A percentile compares a stretch with the other conserved stretches of the same genome.
Conservation (phyloP, 2,888 invertebrate species). For the Lycophotia porphyrea region DNA sequence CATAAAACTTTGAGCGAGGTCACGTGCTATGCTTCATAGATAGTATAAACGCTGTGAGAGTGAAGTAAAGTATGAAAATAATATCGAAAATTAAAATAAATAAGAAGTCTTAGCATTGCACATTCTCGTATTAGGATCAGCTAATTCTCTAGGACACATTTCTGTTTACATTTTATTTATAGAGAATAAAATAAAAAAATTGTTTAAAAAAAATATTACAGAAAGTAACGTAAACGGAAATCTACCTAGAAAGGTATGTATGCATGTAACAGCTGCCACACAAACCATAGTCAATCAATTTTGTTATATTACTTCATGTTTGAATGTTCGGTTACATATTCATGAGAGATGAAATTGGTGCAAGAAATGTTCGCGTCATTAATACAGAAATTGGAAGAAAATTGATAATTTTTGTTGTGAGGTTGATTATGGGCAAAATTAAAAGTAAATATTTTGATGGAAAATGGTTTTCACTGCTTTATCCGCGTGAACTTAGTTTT, state of each 20-base stretch:
- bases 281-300: conserved; percentile 82
- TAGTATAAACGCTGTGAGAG: conserved; percentile 81
- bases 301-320: conserved; percentile 72
- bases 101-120: conserved; percentile 89
- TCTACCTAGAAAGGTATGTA: conserved; percentile 83
- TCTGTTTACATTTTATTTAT: conserved; percentile 75
- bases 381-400: conserved; percentile 40
- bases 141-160: conserved; percentile 84
- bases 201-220: conserved; percentile 9
- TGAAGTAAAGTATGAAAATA: conserved; percentile 87
- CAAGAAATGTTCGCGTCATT: conserved; percentile 74
- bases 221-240: conserved; percentile 80
- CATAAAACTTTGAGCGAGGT: conserved; percentile 76
- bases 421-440: conserved; percentile 33
- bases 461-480: conserved; percentile 45
- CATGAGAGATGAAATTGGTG: conserved; percentile 85
- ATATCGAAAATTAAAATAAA: conserved; percentile 84
- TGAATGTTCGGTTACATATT: conserved; percentile 70
- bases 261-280: conserved; percentile 89
- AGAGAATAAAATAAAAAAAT: conserved; percentile 23
- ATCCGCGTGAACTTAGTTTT: conserved; percentile 36
- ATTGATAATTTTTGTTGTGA: conserved; percentile 49
- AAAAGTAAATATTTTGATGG: conserved; percentile 39
- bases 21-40: conserved; percentile 80
- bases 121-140: conserved; percentile 89